These are phyloP conservation scores for Molossus alvarezi DNA, from an alignment of 2,797 vertebrate genomes.

Conservation along the genomic window DNA sequence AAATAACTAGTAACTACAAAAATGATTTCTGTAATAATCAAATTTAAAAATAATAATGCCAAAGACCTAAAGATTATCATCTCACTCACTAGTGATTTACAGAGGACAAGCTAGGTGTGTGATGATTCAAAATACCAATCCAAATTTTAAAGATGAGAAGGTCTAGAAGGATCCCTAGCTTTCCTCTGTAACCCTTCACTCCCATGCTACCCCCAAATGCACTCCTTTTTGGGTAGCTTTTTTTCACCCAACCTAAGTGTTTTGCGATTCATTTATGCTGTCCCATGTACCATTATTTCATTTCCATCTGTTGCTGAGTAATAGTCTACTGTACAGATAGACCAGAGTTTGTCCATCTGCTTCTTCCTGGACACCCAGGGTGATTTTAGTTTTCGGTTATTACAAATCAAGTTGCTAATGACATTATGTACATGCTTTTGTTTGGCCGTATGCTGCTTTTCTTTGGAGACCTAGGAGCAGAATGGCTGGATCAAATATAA, in stretches of 20 bases:
- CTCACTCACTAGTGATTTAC: neutral
- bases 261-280: neutral
- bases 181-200: neutral
- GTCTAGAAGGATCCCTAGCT: neutral
- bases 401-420: neutral
- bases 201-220: fast-evolving
- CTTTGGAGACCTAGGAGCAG: neutral
- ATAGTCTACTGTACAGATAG: neutral
- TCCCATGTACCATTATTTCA: neutral
- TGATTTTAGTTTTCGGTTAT: too few species aligned
- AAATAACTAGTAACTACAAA: neutral
- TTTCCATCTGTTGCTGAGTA: neutral
- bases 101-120: neutral
- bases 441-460: neutral
- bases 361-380: too few species aligned
- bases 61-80: neutral
- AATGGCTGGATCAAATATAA: neutral
- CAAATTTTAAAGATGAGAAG: neutral
- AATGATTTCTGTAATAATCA: slow-evolving; percentile 34
- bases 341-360: neutral
- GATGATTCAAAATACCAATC: neutral
- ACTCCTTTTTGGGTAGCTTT: neutral
- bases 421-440: neutral
- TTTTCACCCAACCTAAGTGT: neutral
- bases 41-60: neutral